A percentile compares a stretch with the other conserved stretches of the same genome.
Conservation (phyloP, 2,797 vertebrate genomes). For the Zalophus californianus region DNA sequence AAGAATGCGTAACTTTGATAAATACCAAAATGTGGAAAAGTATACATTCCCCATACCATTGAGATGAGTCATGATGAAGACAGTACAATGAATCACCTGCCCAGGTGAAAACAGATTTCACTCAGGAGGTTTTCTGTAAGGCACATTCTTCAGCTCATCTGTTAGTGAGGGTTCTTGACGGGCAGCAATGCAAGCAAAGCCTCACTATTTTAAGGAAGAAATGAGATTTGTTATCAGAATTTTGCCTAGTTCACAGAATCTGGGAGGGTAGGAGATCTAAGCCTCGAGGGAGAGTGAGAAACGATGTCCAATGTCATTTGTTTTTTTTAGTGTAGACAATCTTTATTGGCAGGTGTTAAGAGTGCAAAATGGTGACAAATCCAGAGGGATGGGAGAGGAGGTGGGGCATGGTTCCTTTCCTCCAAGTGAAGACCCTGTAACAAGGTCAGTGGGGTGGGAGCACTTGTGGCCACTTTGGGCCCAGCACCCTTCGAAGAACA, state of each 20-base stretch:
- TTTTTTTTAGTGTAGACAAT: slow-evolving; percentile 47
- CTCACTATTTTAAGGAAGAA: background rate
- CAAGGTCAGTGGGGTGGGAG: background rate
- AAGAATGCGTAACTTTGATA: background rate
- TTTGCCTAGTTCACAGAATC: background rate
- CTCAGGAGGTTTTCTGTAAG: background rate
- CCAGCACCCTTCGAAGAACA: background rate
- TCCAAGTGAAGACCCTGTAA: background rate
- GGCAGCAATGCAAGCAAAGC: fast-evolving
- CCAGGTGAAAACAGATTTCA: background rate
- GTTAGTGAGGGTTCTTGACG: background rate
- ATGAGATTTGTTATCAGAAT: background rate
- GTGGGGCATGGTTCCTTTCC: background rate
- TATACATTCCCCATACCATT: background rate
- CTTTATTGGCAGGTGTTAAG: slow-evolving; percentile 79
- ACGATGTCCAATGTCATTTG: background rate
- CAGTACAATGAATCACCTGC: background rate
- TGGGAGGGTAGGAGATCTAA: background rate
- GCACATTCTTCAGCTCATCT: fast-evolving
- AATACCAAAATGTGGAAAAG: background rate
- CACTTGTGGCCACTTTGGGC: background rate
- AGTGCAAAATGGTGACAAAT: slow-evolving; percentile 69
- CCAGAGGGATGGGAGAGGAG: background rate
- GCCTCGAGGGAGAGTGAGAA: background rate
- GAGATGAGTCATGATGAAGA: background rate